These are phyloP conservation scores for Condylura cristata DNA, from an alignment of 2,113 vertebrate species.

Conservation along the genomic window DNA sequence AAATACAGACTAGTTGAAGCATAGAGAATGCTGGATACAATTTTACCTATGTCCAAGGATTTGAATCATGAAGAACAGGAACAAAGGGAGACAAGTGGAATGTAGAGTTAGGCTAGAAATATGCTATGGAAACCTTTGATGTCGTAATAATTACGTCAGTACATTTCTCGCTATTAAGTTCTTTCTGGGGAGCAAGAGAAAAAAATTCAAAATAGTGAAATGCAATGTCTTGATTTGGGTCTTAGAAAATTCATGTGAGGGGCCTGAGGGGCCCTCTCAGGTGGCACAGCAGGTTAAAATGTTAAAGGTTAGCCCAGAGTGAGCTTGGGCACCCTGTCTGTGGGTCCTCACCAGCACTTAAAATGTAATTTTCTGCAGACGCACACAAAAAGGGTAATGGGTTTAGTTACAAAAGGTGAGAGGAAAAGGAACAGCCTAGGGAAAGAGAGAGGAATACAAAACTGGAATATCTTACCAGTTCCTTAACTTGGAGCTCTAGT, in stretches of 20 bases:
- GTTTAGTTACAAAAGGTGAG: too few species aligned
- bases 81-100: neutral
- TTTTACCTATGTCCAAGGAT: neutral
- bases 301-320: too few species aligned
- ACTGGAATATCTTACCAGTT: too few species aligned
- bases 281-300: too few species aligned
- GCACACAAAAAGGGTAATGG: too few species aligned
- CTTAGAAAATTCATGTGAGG: neutral
- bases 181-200: neutral
- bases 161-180: neutral
- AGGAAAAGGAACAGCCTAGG: too few species aligned
- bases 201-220: neutral
- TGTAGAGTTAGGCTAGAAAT: neutral
- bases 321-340: too few species aligned
- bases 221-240: neutral
- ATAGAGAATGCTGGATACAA: neutral
- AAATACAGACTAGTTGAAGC: neutral
- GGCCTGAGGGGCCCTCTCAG: too few species aligned
- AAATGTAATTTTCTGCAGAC: too few species aligned
- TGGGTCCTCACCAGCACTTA: too few species aligned
- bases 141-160: neutral
- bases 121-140: neutral
- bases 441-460: too few species aligned
- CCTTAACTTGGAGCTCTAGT: too few species aligned
- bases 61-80: neutral